phyloP scores from a whole-genome alignment of 2,797 vertebrate species.

The Calcarius lapponicus region DNA sequence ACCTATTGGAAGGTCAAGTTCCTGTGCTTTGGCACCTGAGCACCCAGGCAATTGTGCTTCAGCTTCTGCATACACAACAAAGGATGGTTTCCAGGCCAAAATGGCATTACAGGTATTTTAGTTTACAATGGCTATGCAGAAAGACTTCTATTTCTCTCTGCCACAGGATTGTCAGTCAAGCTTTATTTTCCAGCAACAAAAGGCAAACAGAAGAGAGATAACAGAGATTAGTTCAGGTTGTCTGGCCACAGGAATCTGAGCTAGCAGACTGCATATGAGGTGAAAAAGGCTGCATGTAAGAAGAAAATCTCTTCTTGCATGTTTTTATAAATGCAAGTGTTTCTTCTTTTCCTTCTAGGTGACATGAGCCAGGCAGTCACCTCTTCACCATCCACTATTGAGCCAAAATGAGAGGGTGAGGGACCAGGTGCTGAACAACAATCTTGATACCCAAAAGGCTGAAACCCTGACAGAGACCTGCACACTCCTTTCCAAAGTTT shows the following conservation, averaged over 20 bases:
- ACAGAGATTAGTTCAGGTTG: conserved; percentile 21
- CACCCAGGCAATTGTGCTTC: neutral
- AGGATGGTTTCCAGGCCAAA: neutral
- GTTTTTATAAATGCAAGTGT: neutral
- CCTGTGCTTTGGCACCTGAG: neutral
- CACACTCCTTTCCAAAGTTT: neutral
- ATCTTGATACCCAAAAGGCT: neutral
- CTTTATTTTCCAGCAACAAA: conserved; percentile 19
- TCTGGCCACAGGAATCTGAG: conserved; percentile 16
- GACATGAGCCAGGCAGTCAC: neutral
- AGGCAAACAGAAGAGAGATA: neutral
- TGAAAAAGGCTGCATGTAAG: neutral
- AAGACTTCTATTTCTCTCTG: neutral
- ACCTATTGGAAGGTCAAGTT: neutral
- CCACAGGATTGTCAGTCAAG: neutral
- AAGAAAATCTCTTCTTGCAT: neutral
- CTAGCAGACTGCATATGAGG: neutral
- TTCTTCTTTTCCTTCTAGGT: neutral
- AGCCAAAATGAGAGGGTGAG: neutral
- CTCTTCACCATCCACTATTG: neutral
- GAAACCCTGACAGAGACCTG: neutral
- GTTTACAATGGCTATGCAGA: neutral
- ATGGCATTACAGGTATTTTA: neutral
- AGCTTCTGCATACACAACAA: neutral
- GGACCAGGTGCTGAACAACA: neutral